Evolutionary conservation across 2,888 invertebrate species (phyloP).

Genomic region (Phyllotreta cruciferae): DNA sequence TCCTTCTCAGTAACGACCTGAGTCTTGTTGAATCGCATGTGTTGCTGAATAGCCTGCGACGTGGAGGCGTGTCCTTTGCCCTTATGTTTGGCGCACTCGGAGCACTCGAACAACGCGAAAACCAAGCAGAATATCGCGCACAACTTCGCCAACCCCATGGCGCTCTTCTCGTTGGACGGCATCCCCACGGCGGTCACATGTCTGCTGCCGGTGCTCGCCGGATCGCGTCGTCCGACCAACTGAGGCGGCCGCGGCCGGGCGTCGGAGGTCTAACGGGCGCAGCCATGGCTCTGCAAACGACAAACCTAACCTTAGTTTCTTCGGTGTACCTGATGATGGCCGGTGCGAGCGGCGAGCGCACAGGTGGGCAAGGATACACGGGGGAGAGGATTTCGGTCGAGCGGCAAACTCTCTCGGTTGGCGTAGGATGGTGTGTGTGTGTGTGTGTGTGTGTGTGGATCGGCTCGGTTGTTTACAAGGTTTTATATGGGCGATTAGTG

Average conservation of each 20-base stretch:
- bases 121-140: slow-evolving; percentile 39
- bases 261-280: slow-evolving; percentile 21
- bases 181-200: slow-evolving; percentile 43
- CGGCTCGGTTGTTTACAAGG: slow-evolving; percentile 19
- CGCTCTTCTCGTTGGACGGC: slow-evolving; percentile 42
- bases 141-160: slow-evolving; percentile 35
- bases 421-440: slow-evolving; percentile 1
- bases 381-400: slow-evolving; percentile 20
- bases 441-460: too few relatives aligned
- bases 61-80: slow-evolving; percentile 36
- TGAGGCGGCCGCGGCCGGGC: slow-evolving; percentile 28
- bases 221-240: slow-evolving; percentile 46
- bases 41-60: slow-evolving; percentile 37
- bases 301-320: slow-evolving; percentile 43
- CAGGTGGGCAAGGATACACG: slow-evolving; percentile 40
- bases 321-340: slow-evolving; percentile 44
- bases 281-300: slow-evolving; percentile 47
- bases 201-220: slow-evolving; percentile 41
- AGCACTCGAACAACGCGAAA: slow-evolving; percentile 39
- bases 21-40: slow-evolving; percentile 32
- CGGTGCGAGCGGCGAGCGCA: slow-evolving; percentile 26
- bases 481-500: slow-evolving; percentile 13
- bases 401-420: slow-evolving; percentile 32
- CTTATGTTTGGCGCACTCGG: slow-evolving; percentile 39
- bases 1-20: slow-evolving; percentile 47